These are phyloP conservation scores for Eucidaris tribuloides DNA, from an alignment of 35 echinoderm and acorn worm genomes.

Conservation along the genomic window DNA sequence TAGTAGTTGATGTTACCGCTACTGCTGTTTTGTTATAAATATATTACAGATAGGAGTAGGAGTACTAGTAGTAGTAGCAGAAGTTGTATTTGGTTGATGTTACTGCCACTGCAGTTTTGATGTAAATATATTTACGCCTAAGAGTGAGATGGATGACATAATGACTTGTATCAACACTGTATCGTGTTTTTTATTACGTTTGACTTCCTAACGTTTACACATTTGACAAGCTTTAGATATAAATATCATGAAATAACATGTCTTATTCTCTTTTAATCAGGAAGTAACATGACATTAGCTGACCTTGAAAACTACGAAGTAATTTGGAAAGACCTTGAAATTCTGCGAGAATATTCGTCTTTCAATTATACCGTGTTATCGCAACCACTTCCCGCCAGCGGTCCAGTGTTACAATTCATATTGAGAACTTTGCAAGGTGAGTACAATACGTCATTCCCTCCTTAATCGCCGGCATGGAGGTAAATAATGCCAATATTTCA, in stretches of 20 bases:
- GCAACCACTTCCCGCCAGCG: slow-evolving; percentile 35
- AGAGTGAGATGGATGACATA: background rate
- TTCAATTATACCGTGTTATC: slow-evolving; percentile 9
- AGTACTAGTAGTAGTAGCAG: no score
- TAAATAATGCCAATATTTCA: background rate
- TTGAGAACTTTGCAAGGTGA: slow-evolving; percentile 38
- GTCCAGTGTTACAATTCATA: slow-evolving; percentile 26
- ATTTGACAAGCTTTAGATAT: background rate
- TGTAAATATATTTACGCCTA: background rate
- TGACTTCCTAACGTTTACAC: background rate
- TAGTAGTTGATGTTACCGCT: no score
- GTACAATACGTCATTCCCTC: background rate
- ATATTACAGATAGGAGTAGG: no score
- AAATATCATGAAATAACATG: background rate
- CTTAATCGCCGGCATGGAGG: background rate
- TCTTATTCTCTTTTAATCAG: background rate
- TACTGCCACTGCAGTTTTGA: background rate
- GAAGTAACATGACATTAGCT: slow-evolving; percentile 24
- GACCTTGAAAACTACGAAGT: slow-evolving; percentile 32
- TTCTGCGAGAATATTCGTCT: background rate
- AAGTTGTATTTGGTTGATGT: no score
- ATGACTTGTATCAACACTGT: background rate
- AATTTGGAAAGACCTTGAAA: background rate
- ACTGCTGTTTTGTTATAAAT: no score
- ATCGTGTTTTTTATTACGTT: background rate